A percentile compares a stretch with the other conserved stretches of the same genome.
Conservation (phyloP, 2,888 invertebrate species). For the Odontocolon sp. region DNA sequence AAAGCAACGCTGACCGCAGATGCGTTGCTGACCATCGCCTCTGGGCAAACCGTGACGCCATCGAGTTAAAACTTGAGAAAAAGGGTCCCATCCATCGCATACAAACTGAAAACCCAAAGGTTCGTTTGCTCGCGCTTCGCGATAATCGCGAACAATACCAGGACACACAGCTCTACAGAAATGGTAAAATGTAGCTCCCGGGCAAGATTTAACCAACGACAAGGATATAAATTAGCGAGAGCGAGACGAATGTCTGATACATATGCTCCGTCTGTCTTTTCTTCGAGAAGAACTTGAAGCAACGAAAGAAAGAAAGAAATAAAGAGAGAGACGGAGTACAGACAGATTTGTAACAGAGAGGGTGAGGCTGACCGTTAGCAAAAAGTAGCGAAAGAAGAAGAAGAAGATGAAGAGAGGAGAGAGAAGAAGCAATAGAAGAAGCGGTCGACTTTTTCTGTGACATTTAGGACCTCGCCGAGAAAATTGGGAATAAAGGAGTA, state of each 20-base stretch:
- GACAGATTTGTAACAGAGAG: background rate
- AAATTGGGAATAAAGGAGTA: constrained; percentile 56
- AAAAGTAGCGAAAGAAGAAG: background rate
- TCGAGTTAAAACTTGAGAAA: constrained; percentile 48
- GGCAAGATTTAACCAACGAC: background rate
- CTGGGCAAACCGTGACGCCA: constrained; percentile 49
- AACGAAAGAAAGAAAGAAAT: constrained; percentile 14
- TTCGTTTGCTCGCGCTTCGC: constrained; percentile 22
- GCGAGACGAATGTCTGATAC: constrained; percentile 51
- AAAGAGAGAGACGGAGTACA: background rate
- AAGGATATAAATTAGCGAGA: constrained; percentile 47
- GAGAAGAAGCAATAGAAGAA: background rate
- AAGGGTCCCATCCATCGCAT: constrained; percentile 3
- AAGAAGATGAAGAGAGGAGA: background rate
- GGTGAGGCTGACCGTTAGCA: background rate
- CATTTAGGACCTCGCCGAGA: constrained; percentile 37
- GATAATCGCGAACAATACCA: constrained; percentile 53
- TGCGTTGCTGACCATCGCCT: constrained; percentile 1
- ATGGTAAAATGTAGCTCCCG: background rate
- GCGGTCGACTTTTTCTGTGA: constrained; percentile 12
- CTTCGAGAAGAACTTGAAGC: background rate
- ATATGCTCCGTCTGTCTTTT: constrained; percentile 22
- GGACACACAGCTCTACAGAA: background rate
- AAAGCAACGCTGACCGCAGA: constrained; percentile 44
- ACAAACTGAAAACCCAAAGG: no score